Evolutionary conservation across 2,797 vertebrate genomes (phyloP).

Genomic region (Heliangelus exortis): DNA sequence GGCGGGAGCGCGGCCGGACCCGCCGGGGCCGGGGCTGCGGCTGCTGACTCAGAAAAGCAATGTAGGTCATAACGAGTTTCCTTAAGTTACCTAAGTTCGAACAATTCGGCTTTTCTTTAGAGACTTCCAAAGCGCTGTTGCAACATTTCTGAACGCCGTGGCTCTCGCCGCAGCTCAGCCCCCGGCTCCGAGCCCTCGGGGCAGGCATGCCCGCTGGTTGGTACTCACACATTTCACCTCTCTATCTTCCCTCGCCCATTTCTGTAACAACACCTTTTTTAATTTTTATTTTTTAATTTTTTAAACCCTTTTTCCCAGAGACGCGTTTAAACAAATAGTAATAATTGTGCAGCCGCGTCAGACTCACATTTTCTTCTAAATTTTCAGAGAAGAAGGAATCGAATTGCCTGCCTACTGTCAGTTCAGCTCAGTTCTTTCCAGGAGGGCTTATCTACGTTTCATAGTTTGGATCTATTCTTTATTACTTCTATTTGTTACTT

Average conservation of each 20-base stretch:
- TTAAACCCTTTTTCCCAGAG: neutral
- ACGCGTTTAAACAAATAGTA: neutral
- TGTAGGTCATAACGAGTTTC: conserved; percentile 27
- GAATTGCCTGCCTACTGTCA: neutral
- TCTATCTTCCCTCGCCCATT: neutral
- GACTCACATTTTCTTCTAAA: neutral
- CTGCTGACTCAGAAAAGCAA: conserved; percentile 11
- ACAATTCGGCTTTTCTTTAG: conserved; percentile 43
- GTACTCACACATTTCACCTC: neutral
- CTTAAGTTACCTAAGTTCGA: conserved; percentile 37
- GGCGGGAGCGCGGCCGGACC: neutral
- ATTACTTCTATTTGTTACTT: neutral
- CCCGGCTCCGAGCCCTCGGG: neutral
- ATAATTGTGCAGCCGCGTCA: neutral
- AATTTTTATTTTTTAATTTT: neutral
- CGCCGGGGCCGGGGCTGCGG: conserved; percentile 33
- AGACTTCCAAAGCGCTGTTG: neutral
- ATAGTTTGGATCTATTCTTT: neutral
- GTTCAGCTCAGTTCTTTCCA: neutral
- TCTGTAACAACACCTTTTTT: neutral
- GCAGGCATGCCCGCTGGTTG: neutral
- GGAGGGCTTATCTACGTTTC: neutral
- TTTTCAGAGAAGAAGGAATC: neutral
- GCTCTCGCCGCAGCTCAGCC: neutral
- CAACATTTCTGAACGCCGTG: neutral